Evolutionary conservation across 2,888 invertebrate genomes (phyloP).

Genomic region (Papilio demoleus): DNA sequence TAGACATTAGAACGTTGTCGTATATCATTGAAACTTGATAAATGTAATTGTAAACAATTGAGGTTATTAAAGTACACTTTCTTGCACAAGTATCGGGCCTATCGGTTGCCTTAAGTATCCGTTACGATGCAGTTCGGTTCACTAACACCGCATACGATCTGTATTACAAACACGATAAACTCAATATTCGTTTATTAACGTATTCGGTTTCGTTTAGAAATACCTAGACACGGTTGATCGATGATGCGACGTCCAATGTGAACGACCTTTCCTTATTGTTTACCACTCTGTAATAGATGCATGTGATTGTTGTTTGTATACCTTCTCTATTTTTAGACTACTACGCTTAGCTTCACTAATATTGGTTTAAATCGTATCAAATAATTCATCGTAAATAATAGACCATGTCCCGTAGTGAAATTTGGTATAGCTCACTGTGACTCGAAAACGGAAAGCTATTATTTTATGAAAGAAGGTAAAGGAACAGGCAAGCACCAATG

Average conservation of each 20-base stretch:
- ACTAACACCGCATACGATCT: conserved; percentile 8
- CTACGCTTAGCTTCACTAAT: conserved; percentile 41
- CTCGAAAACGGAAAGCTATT: no score
- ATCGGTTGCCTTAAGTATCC: conserved; percentile 25
- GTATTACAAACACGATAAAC: conserved; percentile 29
- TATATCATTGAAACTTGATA: neutral
- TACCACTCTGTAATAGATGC: conserved; percentile 62
- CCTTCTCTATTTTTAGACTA: conserved; percentile 68
- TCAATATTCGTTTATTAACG: conserved; percentile 36
- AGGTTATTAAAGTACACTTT: conserved; percentile 1
- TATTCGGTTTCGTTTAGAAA: conserved; percentile 36
- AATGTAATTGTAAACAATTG: neutral
- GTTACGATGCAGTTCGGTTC: conserved; percentile 16
- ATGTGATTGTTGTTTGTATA: conserved; percentile 52
- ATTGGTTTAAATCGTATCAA: neutral
- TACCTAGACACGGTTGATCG: conserved; percentile 39
- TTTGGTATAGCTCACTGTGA: no score
- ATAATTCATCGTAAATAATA: neutral
- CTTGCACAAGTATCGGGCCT: conserved; percentile 20
- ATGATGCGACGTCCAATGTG: conserved; percentile 43
- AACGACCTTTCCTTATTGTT: conserved; percentile 58
- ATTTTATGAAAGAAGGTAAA: no score
- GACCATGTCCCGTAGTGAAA: no score
- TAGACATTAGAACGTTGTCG: no score
- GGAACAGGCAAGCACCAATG: no score